A percentile compares a stretch with the other conserved stretches of the same genome.
These are phyloP conservation scores for Trichoplusia ni DNA, from an alignment of 1,140 invertebrate genomes.

Conservation along the genomic window DNA sequence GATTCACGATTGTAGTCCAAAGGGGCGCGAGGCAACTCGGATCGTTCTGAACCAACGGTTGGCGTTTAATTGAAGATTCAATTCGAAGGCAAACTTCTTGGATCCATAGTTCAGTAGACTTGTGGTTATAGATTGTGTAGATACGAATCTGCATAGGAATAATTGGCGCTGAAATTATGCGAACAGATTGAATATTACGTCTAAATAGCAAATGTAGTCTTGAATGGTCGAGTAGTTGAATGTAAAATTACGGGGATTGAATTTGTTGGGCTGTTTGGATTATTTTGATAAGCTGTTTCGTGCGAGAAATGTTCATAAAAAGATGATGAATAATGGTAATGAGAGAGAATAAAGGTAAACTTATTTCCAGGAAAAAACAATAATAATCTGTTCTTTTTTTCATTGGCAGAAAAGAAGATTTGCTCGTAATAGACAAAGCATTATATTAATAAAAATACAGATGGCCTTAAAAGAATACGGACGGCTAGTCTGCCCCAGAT, in stretches of 20 bases:
- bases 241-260: neutral
- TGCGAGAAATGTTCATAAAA: too few species aligned
- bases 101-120: conserved; percentile 8
- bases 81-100: conserved; percentile 42
- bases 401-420: too few species aligned
- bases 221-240: neutral
- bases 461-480: too few species aligned
- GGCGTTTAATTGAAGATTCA: conserved; percentile 41
- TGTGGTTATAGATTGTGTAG: neutral
- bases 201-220: neutral
- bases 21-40: neutral
- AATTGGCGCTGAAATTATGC: conserved; percentile 25
- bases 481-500: too few species aligned
- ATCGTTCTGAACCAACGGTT: neutral
- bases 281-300: too few species aligned
- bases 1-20: conserved; percentile 10
- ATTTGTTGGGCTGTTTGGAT: too few species aligned
- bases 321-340: too few species aligned
- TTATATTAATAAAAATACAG: too few species aligned
- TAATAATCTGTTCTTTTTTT: too few species aligned
- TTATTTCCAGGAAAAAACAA: too few species aligned
- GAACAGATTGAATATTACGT: conserved; percentile 23
- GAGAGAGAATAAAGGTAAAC: too few species aligned
- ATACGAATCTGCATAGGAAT: conserved; percentile 3
- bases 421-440: too few species aligned